Conservation (phyloP, 2,113 vertebrate genomes). For the Fregetta grallaria region DNA sequence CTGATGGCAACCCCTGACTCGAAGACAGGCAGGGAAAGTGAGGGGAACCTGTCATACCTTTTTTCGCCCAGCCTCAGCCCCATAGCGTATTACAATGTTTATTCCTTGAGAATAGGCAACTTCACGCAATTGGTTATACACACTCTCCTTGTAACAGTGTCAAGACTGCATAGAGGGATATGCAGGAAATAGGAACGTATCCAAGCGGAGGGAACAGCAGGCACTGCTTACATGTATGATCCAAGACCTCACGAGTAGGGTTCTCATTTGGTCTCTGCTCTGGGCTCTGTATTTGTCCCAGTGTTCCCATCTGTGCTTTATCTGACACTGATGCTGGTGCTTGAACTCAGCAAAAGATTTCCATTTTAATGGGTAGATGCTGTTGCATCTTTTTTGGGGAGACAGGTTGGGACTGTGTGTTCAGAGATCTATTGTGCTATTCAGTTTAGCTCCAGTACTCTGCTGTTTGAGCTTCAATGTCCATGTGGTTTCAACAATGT, state of each 20-base stretch:
- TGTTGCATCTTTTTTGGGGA: not conserved
- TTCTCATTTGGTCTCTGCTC: not conserved
- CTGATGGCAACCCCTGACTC: not conserved
- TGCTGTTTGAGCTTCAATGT: not conserved
- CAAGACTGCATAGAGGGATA: not conserved
- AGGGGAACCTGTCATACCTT: not conserved
- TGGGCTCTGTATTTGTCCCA: not conserved
- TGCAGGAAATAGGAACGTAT: not conserved
- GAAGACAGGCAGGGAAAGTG: not conserved
- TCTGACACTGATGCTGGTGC: not conserved
- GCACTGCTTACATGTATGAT: not conserved
- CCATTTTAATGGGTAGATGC: not conserved
- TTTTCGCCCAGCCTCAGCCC: not conserved
- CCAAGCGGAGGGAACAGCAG: not conserved
- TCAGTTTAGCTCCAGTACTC: not conserved
- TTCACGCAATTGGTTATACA: not conserved
- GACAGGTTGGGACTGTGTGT: not conserved
- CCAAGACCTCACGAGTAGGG: not conserved
- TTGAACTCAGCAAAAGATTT: not conserved
- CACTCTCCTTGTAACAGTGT: not conserved
- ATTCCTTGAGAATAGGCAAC: not conserved
- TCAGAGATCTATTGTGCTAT: not conserved
- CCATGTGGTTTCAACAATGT: not conserved
- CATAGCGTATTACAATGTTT: not conserved
- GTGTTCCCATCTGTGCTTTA: not conserved